Conservation (phyloP, 2,797 vertebrate species). For the Odontamblyopus lacepedii region DNA sequence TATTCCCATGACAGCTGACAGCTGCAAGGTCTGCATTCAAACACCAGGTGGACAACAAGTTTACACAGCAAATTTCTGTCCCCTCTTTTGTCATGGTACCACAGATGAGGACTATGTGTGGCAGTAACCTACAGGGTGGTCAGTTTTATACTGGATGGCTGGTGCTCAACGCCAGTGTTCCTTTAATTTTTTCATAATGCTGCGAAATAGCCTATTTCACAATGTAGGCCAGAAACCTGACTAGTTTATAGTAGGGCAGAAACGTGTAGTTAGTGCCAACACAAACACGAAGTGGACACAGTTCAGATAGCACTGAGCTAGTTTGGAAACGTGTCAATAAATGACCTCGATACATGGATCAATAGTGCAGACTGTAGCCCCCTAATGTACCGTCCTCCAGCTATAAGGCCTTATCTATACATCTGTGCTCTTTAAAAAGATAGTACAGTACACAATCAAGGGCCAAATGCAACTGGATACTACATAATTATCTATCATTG, state of each 20-base stretch:
- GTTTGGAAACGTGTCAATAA: background rate
- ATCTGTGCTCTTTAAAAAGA: background rate
- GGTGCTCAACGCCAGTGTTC: background rate
- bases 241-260: background rate
- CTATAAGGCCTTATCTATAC: conserved; percentile 27
- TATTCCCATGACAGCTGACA: conserved; percentile 37
- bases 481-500: background rate
- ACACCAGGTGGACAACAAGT: conserved; percentile 41
- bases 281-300: background rate
- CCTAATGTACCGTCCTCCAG: conserved; percentile 1
- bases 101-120: background rate
- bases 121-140: background rate
- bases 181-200: conserved; percentile 20
- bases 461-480: background rate
- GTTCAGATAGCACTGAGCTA: background rate
- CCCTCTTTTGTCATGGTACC: conserved; percentile 11
- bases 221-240: conserved; percentile 24
- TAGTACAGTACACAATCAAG: background rate
- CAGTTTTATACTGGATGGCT: background rate
- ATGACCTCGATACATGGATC: conserved; percentile 21
- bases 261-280: background rate
- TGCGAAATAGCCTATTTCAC: conserved; percentile 16
- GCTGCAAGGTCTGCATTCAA: conserved; percentile 45
- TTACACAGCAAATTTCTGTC: conserved; percentile 4
- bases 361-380: conserved; percentile 27